Conservation (phyloP, 2,888 invertebrate species). For the Cephalotes varians region DNA sequence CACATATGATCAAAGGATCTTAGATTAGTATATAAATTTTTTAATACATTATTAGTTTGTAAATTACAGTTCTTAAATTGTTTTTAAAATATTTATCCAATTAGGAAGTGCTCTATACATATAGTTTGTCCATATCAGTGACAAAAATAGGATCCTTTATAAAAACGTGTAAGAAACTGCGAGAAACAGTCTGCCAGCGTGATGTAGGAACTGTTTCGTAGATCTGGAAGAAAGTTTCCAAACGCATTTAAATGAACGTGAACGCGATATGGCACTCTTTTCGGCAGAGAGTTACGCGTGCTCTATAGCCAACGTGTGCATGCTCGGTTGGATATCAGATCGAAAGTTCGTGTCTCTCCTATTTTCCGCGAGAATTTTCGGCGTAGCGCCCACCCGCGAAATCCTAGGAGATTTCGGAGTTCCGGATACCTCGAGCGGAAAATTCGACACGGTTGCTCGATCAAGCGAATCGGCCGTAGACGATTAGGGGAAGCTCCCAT, state of each 20-base stretch:
- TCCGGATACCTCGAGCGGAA: conserved; percentile 69
- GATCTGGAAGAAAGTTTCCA: conserved; percentile 7
- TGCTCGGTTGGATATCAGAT: conserved; percentile 74
- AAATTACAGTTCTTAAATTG: too few relatives aligned
- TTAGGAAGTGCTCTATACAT: too few relatives aligned
- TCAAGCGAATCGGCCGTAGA: conserved; percentile 74
- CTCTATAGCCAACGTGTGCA: conserved; percentile 49
- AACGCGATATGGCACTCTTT: conserved; percentile 2
- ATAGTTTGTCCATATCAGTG: neutral
- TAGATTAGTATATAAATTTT: too few relatives aligned
- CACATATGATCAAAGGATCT: too few relatives aligned
- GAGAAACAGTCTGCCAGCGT: conserved; percentile 55
- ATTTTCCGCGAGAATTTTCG: conserved; percentile 76
- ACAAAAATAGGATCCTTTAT: neutral
- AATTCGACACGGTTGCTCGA: conserved; percentile 77
- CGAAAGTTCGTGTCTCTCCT: conserved; percentile 75
- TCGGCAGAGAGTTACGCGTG: conserved; percentile 38
- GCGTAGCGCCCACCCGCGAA: conserved; percentile 66
- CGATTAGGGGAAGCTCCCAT: conserved; percentile 73
- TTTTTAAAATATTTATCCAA: too few relatives aligned
- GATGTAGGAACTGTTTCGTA: conserved; percentile 6
- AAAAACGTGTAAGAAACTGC: conserved; percentile 35
- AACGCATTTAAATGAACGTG: conserved; percentile 33
- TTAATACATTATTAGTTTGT: too few relatives aligned
- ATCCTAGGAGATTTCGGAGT: conserved; percentile 73